These are phyloP conservation scores for Pluvialis apricaria DNA, from an alignment of 2,113 vertebrate genomes.

Conservation along the genomic window DNA sequence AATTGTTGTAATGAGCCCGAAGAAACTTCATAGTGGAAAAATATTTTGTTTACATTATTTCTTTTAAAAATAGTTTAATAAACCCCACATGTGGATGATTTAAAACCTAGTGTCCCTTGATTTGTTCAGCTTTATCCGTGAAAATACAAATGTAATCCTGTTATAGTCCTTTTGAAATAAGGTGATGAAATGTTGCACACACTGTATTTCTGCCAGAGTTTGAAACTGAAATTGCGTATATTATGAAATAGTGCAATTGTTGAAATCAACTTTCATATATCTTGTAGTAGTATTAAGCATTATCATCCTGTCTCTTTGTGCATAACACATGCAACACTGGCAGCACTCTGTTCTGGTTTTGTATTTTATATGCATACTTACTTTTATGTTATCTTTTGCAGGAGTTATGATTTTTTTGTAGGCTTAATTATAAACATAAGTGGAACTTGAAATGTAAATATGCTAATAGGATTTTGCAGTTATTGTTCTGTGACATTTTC, in stretches of 20 bases:
- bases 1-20: not conserved
- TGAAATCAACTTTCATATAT: conserved; percentile 21
- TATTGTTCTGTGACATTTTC: conserved; percentile 22
- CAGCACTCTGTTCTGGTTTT: not conserved
- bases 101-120: not conserved
- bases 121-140: conserved; percentile 13
- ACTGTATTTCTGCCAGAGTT: conserved; percentile 33
- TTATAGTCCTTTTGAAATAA: conserved; percentile 1
- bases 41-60: not conserved
- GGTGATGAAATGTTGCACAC: not conserved
- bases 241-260: conserved; percentile 30
- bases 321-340: not conserved
- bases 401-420: conserved; percentile 24
- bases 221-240: conserved; percentile 11
- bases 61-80: conserved; percentile 20
- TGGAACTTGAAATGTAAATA: conserved; percentile 39
- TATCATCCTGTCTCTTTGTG: not conserved
- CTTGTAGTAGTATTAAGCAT: not conserved
- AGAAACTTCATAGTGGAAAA: not conserved
- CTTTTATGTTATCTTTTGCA: not conserved
- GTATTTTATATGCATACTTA: conserved; percentile 9
- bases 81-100: not conserved
- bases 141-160: not conserved
- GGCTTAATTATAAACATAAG: conserved; percentile 44
- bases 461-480: conserved; percentile 14